Conservation (phyloP, 64 coral and sea anemone genomes). For the Stylophora pistillata region DNA sequence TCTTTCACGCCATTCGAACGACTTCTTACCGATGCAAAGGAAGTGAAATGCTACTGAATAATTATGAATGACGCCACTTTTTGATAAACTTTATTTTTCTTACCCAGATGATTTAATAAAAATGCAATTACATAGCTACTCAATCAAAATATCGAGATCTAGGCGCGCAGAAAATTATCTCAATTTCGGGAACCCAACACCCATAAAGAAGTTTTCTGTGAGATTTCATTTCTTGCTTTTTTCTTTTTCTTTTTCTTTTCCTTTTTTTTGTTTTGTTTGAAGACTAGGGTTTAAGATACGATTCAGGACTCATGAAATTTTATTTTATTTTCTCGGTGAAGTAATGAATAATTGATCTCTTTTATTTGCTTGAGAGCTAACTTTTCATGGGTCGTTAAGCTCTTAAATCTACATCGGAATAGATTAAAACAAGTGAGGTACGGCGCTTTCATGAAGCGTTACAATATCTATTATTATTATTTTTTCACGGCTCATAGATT, state of each 20-base stretch:
- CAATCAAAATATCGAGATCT: neutral
- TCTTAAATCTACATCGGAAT: neutral
- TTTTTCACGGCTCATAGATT: no score
- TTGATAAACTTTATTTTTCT: neutral
- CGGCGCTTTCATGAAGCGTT: no score
- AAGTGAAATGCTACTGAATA: neutral
- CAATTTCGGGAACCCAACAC: no score
- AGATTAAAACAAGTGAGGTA: neutral
- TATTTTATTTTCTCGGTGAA: no score
- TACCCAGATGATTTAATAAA: neutral
- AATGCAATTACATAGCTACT: neutral
- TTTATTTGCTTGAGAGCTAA: conserved; percentile 2
- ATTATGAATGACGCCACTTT: neutral
- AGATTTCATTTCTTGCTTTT: no score
- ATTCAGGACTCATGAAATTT: no score
- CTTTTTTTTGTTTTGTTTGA: neutral
- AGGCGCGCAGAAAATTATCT: neutral
- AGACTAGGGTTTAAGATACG: no score
- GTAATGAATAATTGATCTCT: neutral
- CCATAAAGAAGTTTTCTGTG: no score
- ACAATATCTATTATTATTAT: no score
- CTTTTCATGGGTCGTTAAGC: neutral
- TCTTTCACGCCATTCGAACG: neutral
- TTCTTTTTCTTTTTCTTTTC: neutral
- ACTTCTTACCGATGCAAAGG: neutral